Percentiles rank a stretch among this genome's conserved stretches.
Conservation (phyloP, 2,888 invertebrate genomes). For the Acrobasis consociella region DNA sequence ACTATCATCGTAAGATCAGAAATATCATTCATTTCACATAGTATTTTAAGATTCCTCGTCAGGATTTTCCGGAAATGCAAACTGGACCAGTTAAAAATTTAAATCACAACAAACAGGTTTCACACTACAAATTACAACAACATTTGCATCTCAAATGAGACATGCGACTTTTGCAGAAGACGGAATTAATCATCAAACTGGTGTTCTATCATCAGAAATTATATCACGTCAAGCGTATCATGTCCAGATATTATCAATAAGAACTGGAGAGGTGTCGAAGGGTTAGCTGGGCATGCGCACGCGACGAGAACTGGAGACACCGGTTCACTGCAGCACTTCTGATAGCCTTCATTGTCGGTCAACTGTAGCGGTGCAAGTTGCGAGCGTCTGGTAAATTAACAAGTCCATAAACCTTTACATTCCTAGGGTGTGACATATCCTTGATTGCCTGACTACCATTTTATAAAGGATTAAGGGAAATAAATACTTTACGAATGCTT, state of each 20-base stretch:
- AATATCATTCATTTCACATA: too few species aligned
- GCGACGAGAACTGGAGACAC: constrained; percentile 52
- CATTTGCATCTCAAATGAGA: constrained; percentile 5
- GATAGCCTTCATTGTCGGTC: constrained; percentile 57
- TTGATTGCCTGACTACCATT: too few species aligned
- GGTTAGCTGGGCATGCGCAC: constrained; percentile 42
- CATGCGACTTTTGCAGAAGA: constrained; percentile 1
- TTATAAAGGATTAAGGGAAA: too few species aligned
- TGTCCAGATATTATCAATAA: constrained; percentile 22
- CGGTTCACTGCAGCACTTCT: constrained; percentile 58
- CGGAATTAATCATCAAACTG: background rate
- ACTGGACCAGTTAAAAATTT: too few species aligned
- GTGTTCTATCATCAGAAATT: constrained; percentile 17
- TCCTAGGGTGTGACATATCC: too few species aligned
- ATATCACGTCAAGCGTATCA: constrained; percentile 19
- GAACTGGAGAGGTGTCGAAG: constrained; percentile 44
- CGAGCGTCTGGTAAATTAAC: background rate
- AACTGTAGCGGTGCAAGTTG: constrained; percentile 42
- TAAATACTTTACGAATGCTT: too few species aligned
- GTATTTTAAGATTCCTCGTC: too few species aligned
- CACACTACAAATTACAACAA: background rate
- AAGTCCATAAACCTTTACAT: too few species aligned
- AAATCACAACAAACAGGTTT: too few species aligned
- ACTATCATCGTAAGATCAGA: too few species aligned
- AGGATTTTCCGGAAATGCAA: too few species aligned